Evolutionary conservation across 2,797 vertebrate genomes (phyloP), one percentile per base, ranked within the genome.

Genomic region (Sebastes hubbsi): DNA sequence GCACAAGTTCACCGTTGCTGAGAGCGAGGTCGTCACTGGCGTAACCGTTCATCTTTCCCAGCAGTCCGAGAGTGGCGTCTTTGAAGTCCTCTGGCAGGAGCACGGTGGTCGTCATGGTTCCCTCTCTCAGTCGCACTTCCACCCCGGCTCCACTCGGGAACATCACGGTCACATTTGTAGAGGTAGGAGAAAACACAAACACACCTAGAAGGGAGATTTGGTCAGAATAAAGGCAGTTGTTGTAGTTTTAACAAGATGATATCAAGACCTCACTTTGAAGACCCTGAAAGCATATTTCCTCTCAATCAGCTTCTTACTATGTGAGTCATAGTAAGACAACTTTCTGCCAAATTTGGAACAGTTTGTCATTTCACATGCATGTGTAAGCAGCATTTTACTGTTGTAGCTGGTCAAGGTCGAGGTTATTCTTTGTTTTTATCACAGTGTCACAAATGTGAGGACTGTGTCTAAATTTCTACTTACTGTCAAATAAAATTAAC

Each of bases 131-230:
- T 11, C 91, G 88, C 76, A 97, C 91, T 86, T 99, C 98, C 38
- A 97, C 91, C 12, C 97, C 97, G 0, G 95, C 95, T 11, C 98
- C 98, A 1, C 97, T 96, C 3, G 96, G 94, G 85, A 99, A 96
- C 97, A 98, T 99, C 61, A 97, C 95, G 0, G 96, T 97, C 34
- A 97, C 94, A 2, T 96, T 96, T 55, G 92, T 79, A 3, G 91
- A 72, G 20, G 75, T 52, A 0, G 95, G 83, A 16, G 94, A 95
- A 56, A 97, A 97, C 25, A 99, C 94, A 83, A 96, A 99, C 85
- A 97, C 96, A 54, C 97, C 98, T 97, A 62, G 10, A 22, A 49
- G 58, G 61, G 12, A 84, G 5, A 72, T 75, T 76, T 42, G 3
- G 14, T 58, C 2, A 22, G 10, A 30, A 18, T 34, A 2, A 77